phyloP scores from a whole-genome alignment of 2,888 invertebrate genomes.

The Trachelus iudaicus region DNA sequence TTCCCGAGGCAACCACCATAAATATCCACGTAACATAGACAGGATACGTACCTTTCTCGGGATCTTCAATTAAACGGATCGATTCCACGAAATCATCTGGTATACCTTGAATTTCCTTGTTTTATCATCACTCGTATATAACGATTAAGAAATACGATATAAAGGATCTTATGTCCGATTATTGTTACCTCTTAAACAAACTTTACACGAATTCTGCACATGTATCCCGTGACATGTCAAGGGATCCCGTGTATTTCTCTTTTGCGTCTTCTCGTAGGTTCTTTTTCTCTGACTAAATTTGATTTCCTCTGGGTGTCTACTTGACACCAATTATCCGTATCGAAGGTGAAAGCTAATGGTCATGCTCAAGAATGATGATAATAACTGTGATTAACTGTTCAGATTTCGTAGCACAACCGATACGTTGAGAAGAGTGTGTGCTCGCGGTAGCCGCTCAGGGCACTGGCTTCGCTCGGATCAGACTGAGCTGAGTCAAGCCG shows the following conservation, averaged over 20 bases:
- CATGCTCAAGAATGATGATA: not conserved
- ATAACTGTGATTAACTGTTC: not conserved
- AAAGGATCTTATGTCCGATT: not conserved
- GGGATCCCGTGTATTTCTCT: not conserved
- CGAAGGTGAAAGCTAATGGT: not conserved
- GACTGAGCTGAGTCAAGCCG: constrained; percentile 8
- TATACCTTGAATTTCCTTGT: not conserved
- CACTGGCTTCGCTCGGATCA: constrained; percentile 7
- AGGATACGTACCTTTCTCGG: not conserved
- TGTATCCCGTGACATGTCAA: not conserved
- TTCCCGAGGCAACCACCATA: not conserved
- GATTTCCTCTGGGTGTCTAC: not conserved
- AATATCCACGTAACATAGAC: not conserved
- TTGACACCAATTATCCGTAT: not conserved
- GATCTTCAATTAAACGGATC: not conserved
- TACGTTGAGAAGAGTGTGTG: not conserved
- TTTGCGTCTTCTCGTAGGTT: not conserved
- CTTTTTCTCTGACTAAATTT: not conserved
- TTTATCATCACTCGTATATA: not conserved
- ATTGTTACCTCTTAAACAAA: not conserved
- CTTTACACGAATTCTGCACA: not conserved
- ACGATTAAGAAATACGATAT: not conserved
- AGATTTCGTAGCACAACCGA: not conserved
- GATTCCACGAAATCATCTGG: not conserved
- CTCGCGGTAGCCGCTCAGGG: constrained; percentile 1